Evolutionary conservation across 2,113 vertebrate species (phyloP).

Genomic region (Cygnus atratus): DNA sequence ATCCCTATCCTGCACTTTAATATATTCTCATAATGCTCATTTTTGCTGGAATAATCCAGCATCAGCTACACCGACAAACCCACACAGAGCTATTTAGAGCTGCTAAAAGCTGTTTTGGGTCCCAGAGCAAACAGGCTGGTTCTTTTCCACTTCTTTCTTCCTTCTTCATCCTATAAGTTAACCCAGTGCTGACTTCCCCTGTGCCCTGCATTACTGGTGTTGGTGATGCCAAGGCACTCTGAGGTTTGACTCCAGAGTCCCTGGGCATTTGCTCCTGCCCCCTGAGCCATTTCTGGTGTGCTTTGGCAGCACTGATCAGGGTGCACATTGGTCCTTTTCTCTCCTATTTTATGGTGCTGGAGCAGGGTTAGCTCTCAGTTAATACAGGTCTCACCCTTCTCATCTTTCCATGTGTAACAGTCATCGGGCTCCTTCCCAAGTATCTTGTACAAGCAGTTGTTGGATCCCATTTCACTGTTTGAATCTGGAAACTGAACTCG

Average conservation of each 20-base stretch:
- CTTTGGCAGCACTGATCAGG: background rate
- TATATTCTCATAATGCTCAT: background rate
- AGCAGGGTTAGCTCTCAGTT: background rate
- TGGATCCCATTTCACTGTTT: background rate
- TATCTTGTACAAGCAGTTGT: background rate
- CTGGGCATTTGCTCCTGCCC: background rate
- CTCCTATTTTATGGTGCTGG: background rate
- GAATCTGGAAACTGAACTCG: background rate
- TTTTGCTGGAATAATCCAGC: conserved; percentile 5
- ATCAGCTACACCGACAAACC: background rate
- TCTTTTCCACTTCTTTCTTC: background rate
- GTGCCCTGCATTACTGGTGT: background rate
- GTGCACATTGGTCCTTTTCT: background rate
- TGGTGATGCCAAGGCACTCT: background rate
- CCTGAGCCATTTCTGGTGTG: background rate
- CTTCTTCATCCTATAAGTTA: background rate
- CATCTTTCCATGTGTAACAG: background rate
- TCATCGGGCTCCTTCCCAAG: background rate
- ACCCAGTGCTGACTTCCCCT: background rate
- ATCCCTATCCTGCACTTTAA: background rate
- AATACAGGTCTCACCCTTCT: background rate
- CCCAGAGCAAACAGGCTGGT: background rate
- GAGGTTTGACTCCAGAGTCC: background rate
- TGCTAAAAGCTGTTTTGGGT: background rate
- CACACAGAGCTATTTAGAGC: background rate